Conservation (phyloP, 2,888 invertebrate genomes). For the Zeuzera pyrina region DNA sequence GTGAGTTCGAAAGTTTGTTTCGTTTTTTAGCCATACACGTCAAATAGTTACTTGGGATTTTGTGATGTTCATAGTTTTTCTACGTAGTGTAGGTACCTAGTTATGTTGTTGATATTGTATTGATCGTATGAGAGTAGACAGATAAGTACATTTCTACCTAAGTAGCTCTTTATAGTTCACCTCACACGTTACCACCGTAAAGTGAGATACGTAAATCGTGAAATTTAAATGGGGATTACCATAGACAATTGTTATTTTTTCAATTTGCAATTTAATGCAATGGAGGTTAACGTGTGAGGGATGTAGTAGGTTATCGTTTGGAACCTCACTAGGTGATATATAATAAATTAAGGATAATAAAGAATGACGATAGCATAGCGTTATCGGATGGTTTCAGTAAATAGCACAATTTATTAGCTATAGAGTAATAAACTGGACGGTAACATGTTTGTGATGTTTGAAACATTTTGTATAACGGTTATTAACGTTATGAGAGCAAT, state of each 20-base stretch:
- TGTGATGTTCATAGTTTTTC: constrained; percentile 58
- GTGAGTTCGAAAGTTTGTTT: constrained; percentile 12
- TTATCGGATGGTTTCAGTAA: constrained; percentile 40
- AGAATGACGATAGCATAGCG: constrained; percentile 37
- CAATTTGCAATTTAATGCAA: not conserved
- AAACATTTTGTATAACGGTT: constrained; percentile 31
- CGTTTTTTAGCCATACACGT: constrained; percentile 36
- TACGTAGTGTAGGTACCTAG: constrained; percentile 59
- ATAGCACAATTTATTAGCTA: constrained; percentile 67
- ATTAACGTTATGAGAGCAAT: constrained; percentile 33
- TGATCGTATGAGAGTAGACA: constrained; percentile 46
- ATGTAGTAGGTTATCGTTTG: constrained; percentile 55
- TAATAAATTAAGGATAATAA: constrained; percentile 44
- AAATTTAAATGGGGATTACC: constrained; percentile 4
- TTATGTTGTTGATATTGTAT: constrained; percentile 60
- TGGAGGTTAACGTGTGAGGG: constrained; percentile 43
- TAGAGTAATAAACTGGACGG: constrained; percentile 38
- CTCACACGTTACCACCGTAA: constrained; percentile 42
- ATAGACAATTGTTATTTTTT: not conserved
- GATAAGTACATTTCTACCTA: constrained; percentile 59
- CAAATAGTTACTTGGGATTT: constrained; percentile 34
- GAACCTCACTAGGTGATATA: constrained; percentile 70
- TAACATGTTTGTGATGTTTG: constrained; percentile 23
- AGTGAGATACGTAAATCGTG: constrained; percentile 29
- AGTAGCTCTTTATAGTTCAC: constrained; percentile 51